Evolutionary conservation across 2,797 vertebrate species (phyloP), one percentile per base, ranked within the genome.

Genomic region (Takifugu ocellatus): DNA sequence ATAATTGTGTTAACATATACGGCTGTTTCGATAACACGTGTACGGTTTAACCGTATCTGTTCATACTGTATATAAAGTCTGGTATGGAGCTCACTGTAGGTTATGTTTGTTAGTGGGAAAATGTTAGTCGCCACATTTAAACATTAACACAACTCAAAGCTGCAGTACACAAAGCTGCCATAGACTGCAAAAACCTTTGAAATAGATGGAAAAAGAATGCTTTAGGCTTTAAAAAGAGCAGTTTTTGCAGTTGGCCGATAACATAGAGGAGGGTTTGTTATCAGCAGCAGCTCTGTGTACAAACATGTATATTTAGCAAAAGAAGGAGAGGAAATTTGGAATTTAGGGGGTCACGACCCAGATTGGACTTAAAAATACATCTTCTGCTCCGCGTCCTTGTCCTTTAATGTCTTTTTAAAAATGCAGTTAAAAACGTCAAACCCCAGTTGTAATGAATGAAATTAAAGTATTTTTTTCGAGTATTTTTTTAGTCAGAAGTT

Each of bases 11-110:
- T 0, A 25, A 56, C 63, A 39, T 16, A 10, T 36, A 36, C 48
- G 25, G 36, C 36, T 14, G 11, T 39, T 39, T 39, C 31, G 65
- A 56, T 54, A 21, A 1, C 9, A 14, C 0, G 6, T 52, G 27
- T 1, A 44, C 25, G 26, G 25, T 14, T 49, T 49, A 27, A 33
- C 8, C 31, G 1, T 2, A 44, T 44, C 16, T 1, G 6, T 51
- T 49, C 10, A 47, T 9, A 1, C 9, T 45, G 27, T 43, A 2
- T 36, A 15, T 56, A 17, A 8, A 21, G 9, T 1, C 49, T 27
- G 3, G 6, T 63, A 84, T 76, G 77, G 74, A 75, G 84, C 84
- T 84, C 85, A 84, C 77, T 82, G 83, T 78, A 74, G 29, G 39
- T 60, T 56, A 51, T 39, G 33, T 56, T 53, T 63, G 63, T 75